Evolutionary conservation across 2,888 invertebrate species (phyloP), one percentile per base, ranked within the genome.

Genomic region (Drosophila neonasuta): DNA sequence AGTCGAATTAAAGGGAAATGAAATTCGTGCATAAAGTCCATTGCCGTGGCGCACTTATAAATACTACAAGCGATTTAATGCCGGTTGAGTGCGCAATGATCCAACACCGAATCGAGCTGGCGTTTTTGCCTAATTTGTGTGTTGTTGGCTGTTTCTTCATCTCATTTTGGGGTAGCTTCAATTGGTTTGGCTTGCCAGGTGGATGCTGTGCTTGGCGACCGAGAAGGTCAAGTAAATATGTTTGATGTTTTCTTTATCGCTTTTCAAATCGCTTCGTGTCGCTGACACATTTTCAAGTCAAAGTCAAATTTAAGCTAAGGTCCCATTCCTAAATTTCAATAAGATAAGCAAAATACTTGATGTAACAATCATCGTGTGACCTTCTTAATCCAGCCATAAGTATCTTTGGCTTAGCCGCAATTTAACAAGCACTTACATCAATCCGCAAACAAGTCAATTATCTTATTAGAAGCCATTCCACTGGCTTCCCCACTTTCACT

Each of bases 391-490:
- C 7, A 36, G 7, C 39, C 39, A 41, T 15, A 34, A 17, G 4
- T 7, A 49, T 9, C 39, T 13, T 36, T 3, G 24, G 44, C 30
- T 57, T 52, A 51, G 24, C 29, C 15, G 7, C 49, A 42, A 48
- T 55, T 57, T 55, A 34, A 5, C 41, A 69, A 48, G 51, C 58
- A 58, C 63, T 67, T 67, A 46, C 50, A 52, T 61, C 67, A 71
- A 74, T 71, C 46, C 50, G 52, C 69, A 73, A 79, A 69, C 78
- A 65, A 70, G 74, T 64, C 85, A 81, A 87, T 86, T 83, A 86
- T 68, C 81, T 68, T 78, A 86, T 86, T 80, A 80, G 74, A 69
- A 79, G 68, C 68, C 68, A 68, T 74, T 71, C 61, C 63, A 59
- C 34, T 15, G 30, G 9, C 32, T 10, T 9, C 13, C 48, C 36